Evolutionary conservation across 2,888 invertebrate genomes (phyloP).

Genomic region (Pachydiplax longipennis): DNA sequence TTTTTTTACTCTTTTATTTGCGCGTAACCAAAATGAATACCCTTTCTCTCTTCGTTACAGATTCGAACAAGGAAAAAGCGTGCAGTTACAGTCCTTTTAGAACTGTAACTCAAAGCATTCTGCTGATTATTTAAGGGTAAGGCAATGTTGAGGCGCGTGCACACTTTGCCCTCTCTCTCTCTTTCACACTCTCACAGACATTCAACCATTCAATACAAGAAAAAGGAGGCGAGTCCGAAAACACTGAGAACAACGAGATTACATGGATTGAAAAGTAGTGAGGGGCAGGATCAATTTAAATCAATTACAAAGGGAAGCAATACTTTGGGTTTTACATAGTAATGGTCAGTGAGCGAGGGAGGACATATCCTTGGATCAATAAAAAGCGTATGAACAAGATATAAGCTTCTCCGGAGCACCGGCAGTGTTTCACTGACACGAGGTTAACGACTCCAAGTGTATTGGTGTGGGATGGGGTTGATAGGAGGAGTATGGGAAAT

Average conservation of each 20-base stretch:
- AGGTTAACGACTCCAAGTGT: constrained; percentile 33
- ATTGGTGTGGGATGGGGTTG: background rate
- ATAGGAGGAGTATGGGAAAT: background rate
- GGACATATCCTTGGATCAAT: constrained; percentile 33
- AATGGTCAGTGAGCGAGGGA: constrained; percentile 36
- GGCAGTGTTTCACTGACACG: constrained; percentile 44
- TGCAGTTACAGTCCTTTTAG: constrained; percentile 12
- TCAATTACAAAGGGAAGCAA: constrained; percentile 35
- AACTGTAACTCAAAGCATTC: constrained; percentile 28
- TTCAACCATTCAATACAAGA: constrained; percentile 14
- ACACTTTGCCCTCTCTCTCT: background rate
- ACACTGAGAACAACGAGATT: constrained; percentile 42
- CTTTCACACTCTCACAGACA: background rate
- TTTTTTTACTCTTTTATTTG: background rate
- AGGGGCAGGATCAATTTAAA: constrained; percentile 25
- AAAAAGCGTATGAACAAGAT: constrained; percentile 42
- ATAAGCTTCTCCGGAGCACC: constrained; percentile 43
- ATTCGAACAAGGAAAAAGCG: constrained; percentile 24
- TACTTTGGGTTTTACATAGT: constrained; percentile 12
- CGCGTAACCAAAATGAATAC: background rate
- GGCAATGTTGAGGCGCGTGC: background rate
- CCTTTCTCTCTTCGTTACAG: background rate
- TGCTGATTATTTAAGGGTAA: constrained; percentile 33
- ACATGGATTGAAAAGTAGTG: constrained; percentile 35
- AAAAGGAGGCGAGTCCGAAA: constrained; percentile 31